Conservation (phyloP, 2,888 invertebrate species). For the Tinea trinotella region DNA sequence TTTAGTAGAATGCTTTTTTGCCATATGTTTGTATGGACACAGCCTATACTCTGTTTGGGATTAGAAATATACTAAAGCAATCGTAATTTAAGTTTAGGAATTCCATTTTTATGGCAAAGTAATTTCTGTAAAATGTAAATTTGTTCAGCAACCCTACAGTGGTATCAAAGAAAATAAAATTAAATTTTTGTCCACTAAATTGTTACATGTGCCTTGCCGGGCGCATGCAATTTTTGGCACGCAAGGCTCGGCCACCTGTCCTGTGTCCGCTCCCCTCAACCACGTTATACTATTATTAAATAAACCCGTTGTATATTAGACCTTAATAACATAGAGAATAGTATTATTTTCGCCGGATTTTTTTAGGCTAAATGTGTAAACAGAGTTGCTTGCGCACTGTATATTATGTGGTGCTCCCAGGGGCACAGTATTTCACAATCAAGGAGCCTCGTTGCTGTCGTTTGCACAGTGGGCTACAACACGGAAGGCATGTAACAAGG, state of each 20-base stretch:
- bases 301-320: background rate
- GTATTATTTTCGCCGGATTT: background rate
- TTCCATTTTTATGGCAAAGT: too few species aligned
- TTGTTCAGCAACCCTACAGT: too few species aligned
- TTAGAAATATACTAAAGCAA: background rate
- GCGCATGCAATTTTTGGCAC: slow-evolving; percentile 19
- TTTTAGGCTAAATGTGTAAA: background rate
- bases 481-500: slow-evolving; percentile 6
- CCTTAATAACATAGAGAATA: background rate
- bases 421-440: slow-evolving; percentile 64
- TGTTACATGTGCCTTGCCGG: background rate
- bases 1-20: slow-evolving; percentile 6
- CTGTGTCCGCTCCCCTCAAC: background rate
- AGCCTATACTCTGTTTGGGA: background rate
- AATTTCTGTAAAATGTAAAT: too few species aligned
- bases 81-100: too few species aligned
- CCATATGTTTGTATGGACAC: background rate
- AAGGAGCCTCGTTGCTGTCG: slow-evolving; percentile 24
- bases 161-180: background rate
- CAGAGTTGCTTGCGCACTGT: slow-evolving; percentile 19
- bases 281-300: background rate
- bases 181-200: slow-evolving; percentile 7
- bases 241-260: slow-evolving; percentile 14
- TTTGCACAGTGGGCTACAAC: slow-evolving; percentile 18
- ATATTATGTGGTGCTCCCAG: slow-evolving; percentile 29